A percentile compares a stretch with the other conserved stretches of the same genome.
Conservation (phyloP, 2,113 vertebrate species). For the Phyllopteryx taeniolatus region DNA sequence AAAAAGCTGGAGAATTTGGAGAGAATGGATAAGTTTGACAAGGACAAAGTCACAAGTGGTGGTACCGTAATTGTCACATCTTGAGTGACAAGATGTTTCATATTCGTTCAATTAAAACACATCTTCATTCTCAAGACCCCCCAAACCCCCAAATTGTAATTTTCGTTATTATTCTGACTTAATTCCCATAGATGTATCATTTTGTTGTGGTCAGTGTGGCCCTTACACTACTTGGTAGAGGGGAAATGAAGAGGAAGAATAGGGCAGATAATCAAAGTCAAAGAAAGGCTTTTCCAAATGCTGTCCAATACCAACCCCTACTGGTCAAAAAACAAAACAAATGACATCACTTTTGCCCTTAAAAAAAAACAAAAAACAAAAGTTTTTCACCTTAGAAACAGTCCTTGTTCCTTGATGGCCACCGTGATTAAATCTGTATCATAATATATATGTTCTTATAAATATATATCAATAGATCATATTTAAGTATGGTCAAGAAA, state of each 20-base stretch:
- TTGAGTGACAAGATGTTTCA: too few relatives aligned
- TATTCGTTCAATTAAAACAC: too few relatives aligned
- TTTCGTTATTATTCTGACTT: too few relatives aligned
- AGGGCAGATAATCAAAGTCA: constrained; percentile 14
- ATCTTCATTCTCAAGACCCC: too few relatives aligned
- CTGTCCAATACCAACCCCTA: constrained; percentile 65
- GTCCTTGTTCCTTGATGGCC: constrained; percentile 41
- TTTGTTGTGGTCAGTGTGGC: background rate
- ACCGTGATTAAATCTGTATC: constrained; percentile 70
- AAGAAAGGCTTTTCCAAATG: constrained; percentile 44
- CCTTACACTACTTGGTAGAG: background rate
- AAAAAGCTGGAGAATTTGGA: background rate
- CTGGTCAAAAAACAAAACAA: constrained; percentile 46
- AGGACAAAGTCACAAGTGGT: background rate
- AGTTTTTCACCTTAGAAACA: constrained; percentile 23
- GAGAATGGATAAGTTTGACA: background rate
- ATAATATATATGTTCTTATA: constrained; percentile 69
- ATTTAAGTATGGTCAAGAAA: constrained; percentile 73
- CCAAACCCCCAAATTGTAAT: too few relatives aligned
- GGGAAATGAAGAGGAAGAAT: constrained; percentile 34
- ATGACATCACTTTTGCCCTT: constrained; percentile 46
- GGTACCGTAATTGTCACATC: too few relatives aligned
- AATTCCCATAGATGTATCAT: background rate
- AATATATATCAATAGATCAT: constrained; percentile 70
- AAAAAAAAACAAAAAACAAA: too few relatives aligned